Evolutionary conservation across 2,113 vertebrate species (phyloP).

Genomic region (Mormoops blainvillei): DNA sequence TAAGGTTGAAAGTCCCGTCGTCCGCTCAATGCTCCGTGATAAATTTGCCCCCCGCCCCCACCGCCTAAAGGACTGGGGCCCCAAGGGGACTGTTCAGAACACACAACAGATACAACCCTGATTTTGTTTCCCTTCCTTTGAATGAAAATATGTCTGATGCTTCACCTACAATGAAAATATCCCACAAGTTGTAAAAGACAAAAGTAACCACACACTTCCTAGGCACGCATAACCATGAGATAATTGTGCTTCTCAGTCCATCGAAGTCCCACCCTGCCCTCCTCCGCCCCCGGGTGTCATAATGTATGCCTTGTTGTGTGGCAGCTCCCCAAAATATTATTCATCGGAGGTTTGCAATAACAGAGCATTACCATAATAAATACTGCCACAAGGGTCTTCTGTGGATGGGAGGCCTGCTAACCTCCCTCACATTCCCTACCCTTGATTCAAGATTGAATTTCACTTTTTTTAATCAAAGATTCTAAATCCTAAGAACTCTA

Average conservation of each 20-base stretch:
- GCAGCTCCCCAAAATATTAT: conserved; percentile 73
- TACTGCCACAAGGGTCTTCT: conserved; percentile 74
- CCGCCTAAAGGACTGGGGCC: not conserved
- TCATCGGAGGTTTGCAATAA: conserved; percentile 72
- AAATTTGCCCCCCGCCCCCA: conserved; percentile 35
- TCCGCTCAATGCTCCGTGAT: not conserved
- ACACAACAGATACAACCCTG: conserved; percentile 35
- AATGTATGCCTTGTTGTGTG: conserved; percentile 77
- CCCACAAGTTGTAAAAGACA: conserved; percentile 63
- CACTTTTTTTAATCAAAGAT: conserved; percentile 60
- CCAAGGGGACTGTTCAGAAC: conserved; percentile 14
- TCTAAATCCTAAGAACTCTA: conserved; percentile 61
- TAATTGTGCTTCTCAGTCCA: conserved; percentile 65
- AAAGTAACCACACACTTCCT: conserved; percentile 56
- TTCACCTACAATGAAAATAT: conserved; percentile 69
- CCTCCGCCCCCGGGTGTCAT: not conserved
- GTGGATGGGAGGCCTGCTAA: conserved; percentile 35
- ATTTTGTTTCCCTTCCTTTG: conserved; percentile 60
- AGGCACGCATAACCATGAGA: conserved; percentile 57
- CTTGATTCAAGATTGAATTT: conserved; percentile 71
- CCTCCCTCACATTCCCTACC: conserved; percentile 47
- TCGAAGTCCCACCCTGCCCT: not conserved
- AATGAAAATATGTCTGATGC: conserved; percentile 57
- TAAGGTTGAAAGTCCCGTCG: not conserved
- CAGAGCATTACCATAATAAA: conserved; percentile 80